phyloP scores from a whole-genome alignment of 2,797 vertebrate species.

The Lates japonicus region DNA sequence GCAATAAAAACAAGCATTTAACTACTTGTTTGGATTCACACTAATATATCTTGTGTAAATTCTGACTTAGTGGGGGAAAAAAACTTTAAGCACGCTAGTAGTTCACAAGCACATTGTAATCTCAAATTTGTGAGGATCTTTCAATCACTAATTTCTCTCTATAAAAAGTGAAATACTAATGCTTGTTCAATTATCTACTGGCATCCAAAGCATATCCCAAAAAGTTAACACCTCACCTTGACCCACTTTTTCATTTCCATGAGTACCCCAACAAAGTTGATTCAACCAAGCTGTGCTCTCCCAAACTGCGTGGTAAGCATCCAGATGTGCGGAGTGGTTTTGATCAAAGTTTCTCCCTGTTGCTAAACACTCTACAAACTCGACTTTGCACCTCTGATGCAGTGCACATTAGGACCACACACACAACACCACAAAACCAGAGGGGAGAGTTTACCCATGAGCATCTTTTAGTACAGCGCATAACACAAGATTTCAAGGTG shows the following conservation, averaged over 20 bases:
- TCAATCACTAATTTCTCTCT: neutral
- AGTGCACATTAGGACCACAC: constrained; percentile 14
- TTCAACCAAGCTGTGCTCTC: constrained; percentile 6
- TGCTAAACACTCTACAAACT: constrained; percentile 11
- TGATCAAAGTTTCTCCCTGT: constrained; percentile 25
- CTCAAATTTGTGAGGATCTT: neutral
- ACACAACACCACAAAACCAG: neutral
- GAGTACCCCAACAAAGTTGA: neutral
- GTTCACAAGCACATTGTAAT: neutral
- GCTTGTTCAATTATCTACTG: neutral
- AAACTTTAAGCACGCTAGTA: neutral
- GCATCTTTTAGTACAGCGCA: constrained; percentile 17
- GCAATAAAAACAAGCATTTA: neutral
- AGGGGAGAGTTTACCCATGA: neutral
- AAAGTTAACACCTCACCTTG: constrained; percentile 7
- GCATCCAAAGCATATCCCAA: neutral
- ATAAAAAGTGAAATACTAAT: neutral
- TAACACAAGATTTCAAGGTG: constrained; percentile 22
- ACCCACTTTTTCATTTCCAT: constrained; percentile 5
- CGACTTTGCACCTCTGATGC: constrained; percentile 19
- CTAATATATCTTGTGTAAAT: neutral
- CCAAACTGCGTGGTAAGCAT: constrained; percentile 18
- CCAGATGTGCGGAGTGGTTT: constrained; percentile 9
- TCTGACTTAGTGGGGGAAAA: neutral
- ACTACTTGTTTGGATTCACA: neutral